Evolutionary conservation across 1,140 invertebrate genomes (phyloP).

Genomic region (Augochlora pura): DNA sequence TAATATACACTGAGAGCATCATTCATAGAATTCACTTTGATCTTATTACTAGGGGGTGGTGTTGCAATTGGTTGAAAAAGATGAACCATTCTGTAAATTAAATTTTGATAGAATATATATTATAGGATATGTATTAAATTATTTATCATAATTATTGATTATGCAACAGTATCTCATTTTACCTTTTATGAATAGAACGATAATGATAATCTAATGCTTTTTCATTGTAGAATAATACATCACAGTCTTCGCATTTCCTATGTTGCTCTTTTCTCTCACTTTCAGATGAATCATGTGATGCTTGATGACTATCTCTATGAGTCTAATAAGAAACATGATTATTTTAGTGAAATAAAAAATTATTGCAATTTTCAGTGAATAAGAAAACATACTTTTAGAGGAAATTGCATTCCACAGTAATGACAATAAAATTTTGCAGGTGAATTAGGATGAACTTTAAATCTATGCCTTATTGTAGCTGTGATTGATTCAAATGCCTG

Average conservation of each 20-base stretch:
- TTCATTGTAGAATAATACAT: conserved; percentile 82
- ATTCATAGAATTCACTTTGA: conserved; percentile 81
- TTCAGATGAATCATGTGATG: conserved; percentile 75
- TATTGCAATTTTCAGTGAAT: neutral
- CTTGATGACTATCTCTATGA: conserved; percentile 82
- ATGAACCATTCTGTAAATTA: conserved; percentile 77
- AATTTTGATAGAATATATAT: conserved; percentile 27
- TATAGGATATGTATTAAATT: conserved; percentile 9
- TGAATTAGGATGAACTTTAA: conserved; percentile 84
- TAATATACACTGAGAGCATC: conserved; percentile 84
- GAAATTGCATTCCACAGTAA: conserved; percentile 86
- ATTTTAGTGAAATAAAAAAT: conserved; percentile 10
- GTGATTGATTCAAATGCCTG: conserved; percentile 83
- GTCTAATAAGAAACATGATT: conserved; percentile 75
- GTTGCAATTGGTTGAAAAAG: conserved; percentile 80
- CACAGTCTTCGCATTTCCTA: conserved; percentile 81
- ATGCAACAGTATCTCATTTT: conserved; percentile 26
- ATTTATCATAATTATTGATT: neutral
- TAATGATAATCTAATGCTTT: conserved; percentile 84
- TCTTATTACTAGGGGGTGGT: conserved; percentile 82
- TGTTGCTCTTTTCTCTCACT: conserved; percentile 76
- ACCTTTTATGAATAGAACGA: conserved; percentile 83
- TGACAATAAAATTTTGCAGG: conserved; percentile 84
- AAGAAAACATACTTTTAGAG: conserved; percentile 81
- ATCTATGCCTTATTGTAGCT: conserved; percentile 85